Base-by-base conservation (phyloP, 2,888 invertebrate genomes). In the Incurvaria masculella region DNA sequence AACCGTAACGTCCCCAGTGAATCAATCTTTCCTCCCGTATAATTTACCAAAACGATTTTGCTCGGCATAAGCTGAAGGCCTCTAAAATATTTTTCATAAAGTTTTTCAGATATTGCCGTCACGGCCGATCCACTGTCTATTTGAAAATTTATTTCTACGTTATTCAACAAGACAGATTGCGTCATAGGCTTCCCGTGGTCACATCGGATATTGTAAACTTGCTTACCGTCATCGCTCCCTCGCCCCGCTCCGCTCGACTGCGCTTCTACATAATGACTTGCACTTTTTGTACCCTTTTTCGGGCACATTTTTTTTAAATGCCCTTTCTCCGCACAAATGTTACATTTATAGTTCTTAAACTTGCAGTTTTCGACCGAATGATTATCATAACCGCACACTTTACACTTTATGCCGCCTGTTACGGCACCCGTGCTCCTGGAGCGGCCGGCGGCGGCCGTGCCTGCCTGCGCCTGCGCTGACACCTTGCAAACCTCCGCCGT, bases 251-350 rank as follows among this genome's bases (percentile, higher is more conserved):
- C 43, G 45, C 39, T 45, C 42, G 52, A 51, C 45, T 51, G 51
- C 6, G 53, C 49, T 21, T 26, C 49, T 14, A 33, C 33, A 33
- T 33, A 33, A 14, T 33, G 4, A 33, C 14, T 33, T 53, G 51
- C 19, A 16, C 21, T 40, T n/a, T 23, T 40, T 14, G 11, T n/a
- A 52, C 40, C 10, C 47, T 26, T 11, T 23, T n/a, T n/a, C 40
- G 38, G 21, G 16, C 55, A 56, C 49, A 56, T 49, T 49, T 55
- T 54, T 45, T 56, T 56, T 49, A 56, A 26, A 49, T 56, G 57
- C 6, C 56, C 58, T 40, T 53, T 54, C 14, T 27, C 46, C 26
- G 52, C 52, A 39, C 55, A 56, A 42, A 54, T 54, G 49, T 51
- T 21, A 44, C 55, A 56, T 18, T 21, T 42, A 41, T 56, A 56